These are phyloP conservation scores for Nymphicus hollandicus DNA, from an alignment of 2,113 vertebrate genomes.

Conservation along the genomic window DNA sequence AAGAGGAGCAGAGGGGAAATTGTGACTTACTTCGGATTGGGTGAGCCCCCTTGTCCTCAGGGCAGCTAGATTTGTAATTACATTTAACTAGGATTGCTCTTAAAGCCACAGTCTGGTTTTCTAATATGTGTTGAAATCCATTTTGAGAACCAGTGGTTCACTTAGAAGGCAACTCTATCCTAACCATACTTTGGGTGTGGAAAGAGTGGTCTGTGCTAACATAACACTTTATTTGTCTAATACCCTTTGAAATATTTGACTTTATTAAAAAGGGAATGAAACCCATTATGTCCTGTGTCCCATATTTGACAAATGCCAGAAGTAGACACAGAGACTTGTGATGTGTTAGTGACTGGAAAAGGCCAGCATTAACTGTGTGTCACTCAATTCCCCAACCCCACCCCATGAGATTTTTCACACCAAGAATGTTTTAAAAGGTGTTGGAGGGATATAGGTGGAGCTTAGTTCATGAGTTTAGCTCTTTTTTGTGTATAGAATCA, in stretches of 20 bases:
- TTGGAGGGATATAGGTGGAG: background rate
- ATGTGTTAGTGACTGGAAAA: background rate
- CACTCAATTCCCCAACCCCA: rapidly evolving
- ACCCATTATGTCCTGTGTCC: background rate
- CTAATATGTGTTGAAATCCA: background rate
- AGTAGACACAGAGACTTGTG: background rate
- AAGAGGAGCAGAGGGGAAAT: background rate
- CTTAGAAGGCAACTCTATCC: background rate
- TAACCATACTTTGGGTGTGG: background rate
- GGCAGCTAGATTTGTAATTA: background rate
- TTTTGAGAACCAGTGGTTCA: background rate
- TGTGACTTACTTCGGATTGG: background rate
- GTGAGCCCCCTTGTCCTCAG: background rate
- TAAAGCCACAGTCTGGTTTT: background rate
- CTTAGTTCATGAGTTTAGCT: background rate
- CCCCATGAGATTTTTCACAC: background rate
- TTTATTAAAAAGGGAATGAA: background rate
- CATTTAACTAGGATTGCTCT: background rate
- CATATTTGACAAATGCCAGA: background rate
- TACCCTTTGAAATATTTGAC: background rate
- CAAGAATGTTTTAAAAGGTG: background rate
- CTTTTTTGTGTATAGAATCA: background rate
- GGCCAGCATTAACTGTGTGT: background rate
- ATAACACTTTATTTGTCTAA: background rate
- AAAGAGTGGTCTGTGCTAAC: background rate